phyloP scores from a whole-genome alignment of 2,888 invertebrate species.

The Philereme transversata region DNA sequence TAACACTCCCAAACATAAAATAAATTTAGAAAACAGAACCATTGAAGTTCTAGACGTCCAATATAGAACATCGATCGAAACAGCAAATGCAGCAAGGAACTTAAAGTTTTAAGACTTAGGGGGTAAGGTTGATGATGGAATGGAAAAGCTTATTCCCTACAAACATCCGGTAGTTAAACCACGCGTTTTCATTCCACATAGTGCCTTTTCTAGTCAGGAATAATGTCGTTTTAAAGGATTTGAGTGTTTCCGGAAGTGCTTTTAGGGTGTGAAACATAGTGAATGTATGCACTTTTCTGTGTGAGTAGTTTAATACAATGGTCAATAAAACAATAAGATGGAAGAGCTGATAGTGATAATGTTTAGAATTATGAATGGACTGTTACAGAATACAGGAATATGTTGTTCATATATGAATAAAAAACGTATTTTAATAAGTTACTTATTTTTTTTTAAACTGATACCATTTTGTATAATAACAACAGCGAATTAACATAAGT shows the following conservation, averaged over 20 bases:
- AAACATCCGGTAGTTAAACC: slow-evolving; percentile 67
- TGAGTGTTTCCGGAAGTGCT: slow-evolving; percentile 38
- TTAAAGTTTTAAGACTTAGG: slow-evolving; percentile 13
- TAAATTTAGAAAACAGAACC: slow-evolving; percentile 47
- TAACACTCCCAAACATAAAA: slow-evolving; percentile 47
- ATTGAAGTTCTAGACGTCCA: slow-evolving; percentile 44
- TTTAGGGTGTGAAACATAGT: slow-evolving; percentile 27
- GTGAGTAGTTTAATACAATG: slow-evolving; percentile 14
- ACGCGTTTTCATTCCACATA: slow-evolving; percentile 54
- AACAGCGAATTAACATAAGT: too few species aligned
- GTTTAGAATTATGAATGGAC: slow-evolving; percentile 9
- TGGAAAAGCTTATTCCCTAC: slow-evolving; percentile 31
- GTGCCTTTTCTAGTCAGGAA: slow-evolving; percentile 63
- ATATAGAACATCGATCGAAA: slow-evolving; percentile 38
- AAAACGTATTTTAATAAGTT: too few species aligned
- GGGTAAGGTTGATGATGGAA: slow-evolving; percentile 14
- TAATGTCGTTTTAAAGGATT: slow-evolving; percentile 37
- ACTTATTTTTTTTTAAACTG: background rate
- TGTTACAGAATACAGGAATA: too few species aligned
- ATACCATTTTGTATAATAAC: background rate
- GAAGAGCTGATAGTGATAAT: slow-evolving; percentile 8
- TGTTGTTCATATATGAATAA: too few species aligned
- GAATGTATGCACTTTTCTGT: slow-evolving; percentile 23
- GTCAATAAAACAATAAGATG: slow-evolving; percentile 12
- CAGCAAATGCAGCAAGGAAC: slow-evolving; percentile 9